Evolutionary conservation across 2,888 invertebrate species (phyloP), one percentile per base, ranked within the genome.

Genomic region (Heteromurus nitidus): DNA sequence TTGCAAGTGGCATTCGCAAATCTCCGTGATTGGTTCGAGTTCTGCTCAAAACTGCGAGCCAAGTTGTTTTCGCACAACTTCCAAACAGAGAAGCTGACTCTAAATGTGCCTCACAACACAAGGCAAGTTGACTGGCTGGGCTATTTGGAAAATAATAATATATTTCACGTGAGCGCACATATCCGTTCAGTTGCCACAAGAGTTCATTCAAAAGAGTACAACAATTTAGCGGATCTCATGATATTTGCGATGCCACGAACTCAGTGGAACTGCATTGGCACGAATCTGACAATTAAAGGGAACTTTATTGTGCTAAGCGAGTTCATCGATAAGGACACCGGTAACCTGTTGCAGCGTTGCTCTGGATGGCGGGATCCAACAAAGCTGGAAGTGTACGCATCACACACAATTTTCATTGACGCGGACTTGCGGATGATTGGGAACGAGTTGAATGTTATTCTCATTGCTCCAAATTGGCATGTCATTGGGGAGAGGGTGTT

Each of bases 401-500:
- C 31, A 18, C 22, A 70, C 16, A 55, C 55, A 20, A 1, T 70
- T 5, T 70, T 70, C 22, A 55, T 70, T 13, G 69, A 70, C 22
- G 22, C 1, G 5, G 47, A 70, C 18, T 31, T 70, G 18, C 16
- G 31, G 7, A 55, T 31, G 2, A 22, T 18, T 3, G 69, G 69
- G 3, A 30, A 53, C 18, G 69, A 70, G 18, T 20, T 70, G 55
- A 55, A 55, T 22, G 55, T 70, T 2, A 36, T 55, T 7, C 5
- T 70, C 3, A 31, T 70, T 31, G 69, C 69, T n/a, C 69, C 69
- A 30, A 55, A 30, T 7, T 70, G 69, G 69, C n/a, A 20, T 3
- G 22, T 70, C 3, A 36, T 70, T 28, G 69, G 69, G 7, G n/a
- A 53, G 13, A 22, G n/a, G 5, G 5, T 7, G 2, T 3, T 70